A percentile compares a stretch with the other conserved stretches of the same genome.
These are phyloP conservation scores for Notolabrus celidotus DNA, from an alignment of 2,797 vertebrate species.

Conservation along the genomic window DNA sequence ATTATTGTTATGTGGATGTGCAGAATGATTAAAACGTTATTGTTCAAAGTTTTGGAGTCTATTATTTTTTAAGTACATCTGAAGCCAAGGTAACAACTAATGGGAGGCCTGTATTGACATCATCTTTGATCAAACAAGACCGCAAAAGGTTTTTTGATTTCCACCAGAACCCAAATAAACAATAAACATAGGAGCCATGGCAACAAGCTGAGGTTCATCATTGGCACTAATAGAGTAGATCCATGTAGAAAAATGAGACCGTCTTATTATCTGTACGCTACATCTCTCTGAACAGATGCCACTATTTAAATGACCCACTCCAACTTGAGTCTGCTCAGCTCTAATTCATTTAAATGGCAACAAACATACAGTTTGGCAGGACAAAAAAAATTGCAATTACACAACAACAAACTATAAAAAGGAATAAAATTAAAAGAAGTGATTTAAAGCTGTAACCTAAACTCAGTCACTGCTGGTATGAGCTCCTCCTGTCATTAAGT, in stretches of 20 bases:
- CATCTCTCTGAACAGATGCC: neutral
- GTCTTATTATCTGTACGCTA: neutral
- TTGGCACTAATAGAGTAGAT: neutral
- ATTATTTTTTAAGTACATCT: neutral
- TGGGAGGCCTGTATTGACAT: neutral
- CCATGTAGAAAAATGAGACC: neutral
- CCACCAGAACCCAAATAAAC: conserved; percentile 3
- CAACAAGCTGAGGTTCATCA: conserved; percentile 1
- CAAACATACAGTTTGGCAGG: too few species aligned
- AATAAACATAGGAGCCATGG: conserved; percentile 7
- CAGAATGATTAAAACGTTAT: neutral
- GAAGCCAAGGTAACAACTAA: conserved; percentile 6
- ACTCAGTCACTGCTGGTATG: too few species aligned
- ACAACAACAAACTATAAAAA: too few species aligned
- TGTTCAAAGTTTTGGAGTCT: neutral
- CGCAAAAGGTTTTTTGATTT: neutral
- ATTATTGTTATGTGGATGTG: neutral
- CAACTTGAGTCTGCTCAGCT: too few species aligned
- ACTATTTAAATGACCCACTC: neutral
- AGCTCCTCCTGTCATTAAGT: too few species aligned
- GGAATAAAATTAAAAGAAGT: too few species aligned
- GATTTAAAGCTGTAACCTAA: too few species aligned
- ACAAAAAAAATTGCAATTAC: too few species aligned
- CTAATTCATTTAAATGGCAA: too few species aligned
- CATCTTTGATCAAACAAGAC: neutral